phyloP scores from a whole-genome alignment of 2,888 invertebrate genomes.

The Xestia c-nigrum region DNA sequence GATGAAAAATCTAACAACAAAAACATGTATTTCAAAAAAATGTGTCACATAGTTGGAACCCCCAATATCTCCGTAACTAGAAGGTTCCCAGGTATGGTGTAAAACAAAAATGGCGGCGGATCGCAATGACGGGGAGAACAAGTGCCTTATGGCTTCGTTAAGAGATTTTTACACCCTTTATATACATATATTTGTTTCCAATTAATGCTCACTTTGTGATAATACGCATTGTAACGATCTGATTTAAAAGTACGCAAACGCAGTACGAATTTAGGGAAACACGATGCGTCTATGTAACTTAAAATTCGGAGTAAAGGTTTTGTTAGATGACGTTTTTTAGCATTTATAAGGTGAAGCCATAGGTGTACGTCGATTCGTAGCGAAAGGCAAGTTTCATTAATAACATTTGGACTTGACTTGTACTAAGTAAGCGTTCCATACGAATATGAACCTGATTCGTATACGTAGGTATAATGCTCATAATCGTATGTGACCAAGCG shows the following conservation, averaged over 20 bases:
- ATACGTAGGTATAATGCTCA: neutral
- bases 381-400: neutral
- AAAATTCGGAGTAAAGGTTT: neutral
- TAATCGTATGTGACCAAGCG: neutral
- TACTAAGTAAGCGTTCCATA: neutral
- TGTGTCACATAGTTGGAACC: no score
- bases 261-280: neutral
- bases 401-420: neutral
- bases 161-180: no score
- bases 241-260: neutral
- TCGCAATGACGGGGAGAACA: no score
- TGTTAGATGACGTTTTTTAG: neutral
- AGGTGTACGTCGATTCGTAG: no score
- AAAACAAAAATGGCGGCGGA: no score
- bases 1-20: no score
- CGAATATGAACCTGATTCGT: neutral
- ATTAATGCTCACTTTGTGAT: no score
- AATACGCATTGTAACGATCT: neutral
- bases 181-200: no score
- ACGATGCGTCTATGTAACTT: neutral
- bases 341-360: constrained; percentile 1
- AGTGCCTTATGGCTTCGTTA: no score
- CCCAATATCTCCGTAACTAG: no score
- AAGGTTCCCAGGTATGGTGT: no score
- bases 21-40: no score